phyloP scores from a whole-genome alignment of 2,113 vertebrate species.

The Bufo gargarizans region DNA sequence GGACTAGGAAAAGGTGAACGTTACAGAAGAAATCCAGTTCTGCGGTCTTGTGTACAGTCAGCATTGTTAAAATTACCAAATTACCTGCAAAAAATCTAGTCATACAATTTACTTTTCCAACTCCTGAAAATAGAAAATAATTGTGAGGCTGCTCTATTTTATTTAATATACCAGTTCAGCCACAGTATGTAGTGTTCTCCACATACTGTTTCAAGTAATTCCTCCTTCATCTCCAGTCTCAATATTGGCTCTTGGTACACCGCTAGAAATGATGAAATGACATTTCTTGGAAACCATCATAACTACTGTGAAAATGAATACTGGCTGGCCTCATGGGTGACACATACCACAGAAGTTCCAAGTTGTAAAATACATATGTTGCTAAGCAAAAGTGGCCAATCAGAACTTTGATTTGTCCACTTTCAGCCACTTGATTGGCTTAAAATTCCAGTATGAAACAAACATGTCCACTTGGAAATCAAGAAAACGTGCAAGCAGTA shows the following conservation, averaged over 20 bases:
- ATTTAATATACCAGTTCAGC: not conserved
- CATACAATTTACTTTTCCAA: too few species aligned
- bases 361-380: slow-evolving; percentile 47
- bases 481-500: not conserved
- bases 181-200: slow-evolving; percentile 4
- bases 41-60: too few species aligned
- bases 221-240: not conserved
- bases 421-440: not conserved
- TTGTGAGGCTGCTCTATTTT: not conserved
- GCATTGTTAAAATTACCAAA: too few species aligned
- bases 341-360: slow-evolving; percentile 34
- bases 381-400: slow-evolving; percentile 42
- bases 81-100: too few species aligned
- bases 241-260: not conserved
- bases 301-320: slow-evolving; percentile 36
- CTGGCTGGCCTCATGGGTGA: slow-evolving; percentile 32
- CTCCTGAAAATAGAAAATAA: too few species aligned
- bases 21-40: too few species aligned
- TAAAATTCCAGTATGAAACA: not conserved
- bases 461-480: not conserved
- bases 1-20: too few species aligned
- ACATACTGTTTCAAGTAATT: slow-evolving; percentile 13
- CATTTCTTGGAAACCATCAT: slow-evolving; percentile 41
- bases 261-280: slow-evolving; percentile 32
- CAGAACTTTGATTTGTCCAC: not conserved